Evolutionary conservation across 2,888 invertebrate genomes (phyloP).

Genomic region (Stenotaenia linearis): DNA sequence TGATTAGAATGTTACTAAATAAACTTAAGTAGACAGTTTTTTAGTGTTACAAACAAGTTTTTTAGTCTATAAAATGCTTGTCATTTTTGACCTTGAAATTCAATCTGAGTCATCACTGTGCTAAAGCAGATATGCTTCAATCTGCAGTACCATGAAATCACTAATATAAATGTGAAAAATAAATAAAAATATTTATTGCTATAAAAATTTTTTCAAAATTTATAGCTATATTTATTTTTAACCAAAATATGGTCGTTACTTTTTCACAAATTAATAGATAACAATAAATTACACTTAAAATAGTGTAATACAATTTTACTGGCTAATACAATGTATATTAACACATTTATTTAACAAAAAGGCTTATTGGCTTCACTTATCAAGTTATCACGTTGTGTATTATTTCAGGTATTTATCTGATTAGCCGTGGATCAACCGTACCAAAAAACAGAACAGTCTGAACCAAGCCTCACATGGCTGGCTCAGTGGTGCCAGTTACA

Average conservation of each 20-base stretch:
- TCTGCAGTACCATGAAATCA: not conserved
- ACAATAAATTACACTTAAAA: too few species aligned
- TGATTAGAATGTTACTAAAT: too few species aligned
- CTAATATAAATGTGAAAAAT: too few species aligned
- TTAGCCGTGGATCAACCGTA: constrained; percentile 13
- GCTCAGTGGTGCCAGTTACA: constrained; percentile 12
- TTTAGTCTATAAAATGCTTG: not conserved
- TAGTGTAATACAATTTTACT: too few species aligned
- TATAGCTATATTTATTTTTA: too few species aligned
- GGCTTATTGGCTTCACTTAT: too few species aligned
- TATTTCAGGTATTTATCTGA: not conserved
- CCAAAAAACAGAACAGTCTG: not conserved
- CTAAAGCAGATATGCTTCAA: not conserved
- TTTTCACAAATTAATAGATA: too few species aligned
- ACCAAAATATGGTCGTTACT: too few species aligned
- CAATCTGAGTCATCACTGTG: not conserved
- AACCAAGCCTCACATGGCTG: not conserved
- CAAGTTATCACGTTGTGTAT: not conserved
- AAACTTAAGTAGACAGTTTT: not conserved
- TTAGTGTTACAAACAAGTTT: not conserved
- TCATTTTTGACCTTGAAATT: constrained; percentile 20
- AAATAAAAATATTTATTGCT: too few species aligned
- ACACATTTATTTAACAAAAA: too few species aligned
- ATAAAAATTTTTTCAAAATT: not conserved
- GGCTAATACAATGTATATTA: too few species aligned